Evolutionary conservation across 2,797 vertebrate species (phyloP), one percentile per base, ranked within the genome.

Genomic region (Propithecus perrieri): DNA sequence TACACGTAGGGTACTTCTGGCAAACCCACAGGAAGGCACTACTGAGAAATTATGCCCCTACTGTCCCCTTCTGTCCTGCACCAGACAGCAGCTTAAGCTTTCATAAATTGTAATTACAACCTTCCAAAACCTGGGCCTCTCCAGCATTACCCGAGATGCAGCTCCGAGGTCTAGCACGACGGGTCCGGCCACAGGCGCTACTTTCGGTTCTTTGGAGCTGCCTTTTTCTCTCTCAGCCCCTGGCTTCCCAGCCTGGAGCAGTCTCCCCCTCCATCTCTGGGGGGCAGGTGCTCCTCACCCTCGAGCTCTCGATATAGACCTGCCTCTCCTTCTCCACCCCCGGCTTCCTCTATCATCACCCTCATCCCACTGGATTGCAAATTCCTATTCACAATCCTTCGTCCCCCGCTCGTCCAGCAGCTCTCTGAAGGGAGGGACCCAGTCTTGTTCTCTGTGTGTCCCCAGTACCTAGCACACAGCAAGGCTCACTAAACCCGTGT

Each of bases 1-100:
- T 79, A 81, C 30, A 57, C 13, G 43, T 26, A 65, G 48, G 18
- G 22, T 72, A 81, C 28, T 41, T 30, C 0, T 12, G 46, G 7
- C 65, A 84, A 89, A 90, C 18, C 10, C 30, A 35, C 48, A n/a
- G 59, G 48, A 83, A 86, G 65, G 35, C 74, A 43, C 80, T 63
- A 48, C 57, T 61, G 61, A 95, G 55, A 87, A 59, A 80, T 43
- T 2, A 71, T 63, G 61, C 9, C 8, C 63, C 33, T 65, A 1
- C 30, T 28, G 30, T 57, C 71, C 48, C 35, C 78, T 48, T 41
- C 26, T 41, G 38, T 87, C 18, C 63, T 79, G 15, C 30, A 75
- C 18, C 33, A 48, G 75, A 18, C 57, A 53, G 30, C 63, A 28
- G n/a, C 24, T 48, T 41, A 18, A 69, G 17, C 18, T 69, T 69